phyloP scores from a whole-genome alignment of 2,113 vertebrate genomes.

The Asarcornis scutulata region DNA sequence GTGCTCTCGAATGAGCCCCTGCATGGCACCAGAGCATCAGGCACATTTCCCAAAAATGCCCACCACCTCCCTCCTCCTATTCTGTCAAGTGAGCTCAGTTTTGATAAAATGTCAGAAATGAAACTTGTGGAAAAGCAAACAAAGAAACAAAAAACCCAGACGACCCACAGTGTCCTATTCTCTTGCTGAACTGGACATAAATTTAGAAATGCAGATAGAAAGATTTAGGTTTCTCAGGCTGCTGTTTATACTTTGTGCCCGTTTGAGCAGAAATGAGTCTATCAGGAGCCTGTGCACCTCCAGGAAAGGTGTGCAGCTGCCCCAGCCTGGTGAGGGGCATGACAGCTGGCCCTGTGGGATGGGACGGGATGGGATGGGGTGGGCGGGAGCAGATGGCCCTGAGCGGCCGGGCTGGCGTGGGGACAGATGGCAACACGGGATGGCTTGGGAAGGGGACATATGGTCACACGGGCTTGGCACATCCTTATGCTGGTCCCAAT shows the following conservation, averaged over 20 bases:
- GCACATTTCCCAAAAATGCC: background rate
- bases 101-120: rapidly evolving
- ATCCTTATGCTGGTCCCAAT: constrained; percentile 14
- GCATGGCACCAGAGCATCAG: background rate
- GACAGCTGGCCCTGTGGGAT: constrained; percentile 39
- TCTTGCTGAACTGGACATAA: background rate
- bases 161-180: background rate
- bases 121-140: background rate
- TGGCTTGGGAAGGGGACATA: constrained; percentile 43
- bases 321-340: background rate
- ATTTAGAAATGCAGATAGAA: background rate
- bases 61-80: background rate
- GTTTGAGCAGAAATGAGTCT: background rate
- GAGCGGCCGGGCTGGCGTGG: background rate
- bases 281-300: constrained; percentile 21
- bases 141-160: background rate
- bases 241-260: background rate
- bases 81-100: background rate
- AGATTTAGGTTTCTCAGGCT: background rate
- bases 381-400: constrained; percentile 57
- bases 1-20: background rate
- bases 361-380: background rate
- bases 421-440: constrained; percentile 67
- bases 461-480: constrained; percentile 59
- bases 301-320: constrained; percentile 47